These are phyloP conservation scores for Drosophila cognata DNA, from an alignment of 2,888 invertebrate genomes.

Conservation along the genomic window DNA sequence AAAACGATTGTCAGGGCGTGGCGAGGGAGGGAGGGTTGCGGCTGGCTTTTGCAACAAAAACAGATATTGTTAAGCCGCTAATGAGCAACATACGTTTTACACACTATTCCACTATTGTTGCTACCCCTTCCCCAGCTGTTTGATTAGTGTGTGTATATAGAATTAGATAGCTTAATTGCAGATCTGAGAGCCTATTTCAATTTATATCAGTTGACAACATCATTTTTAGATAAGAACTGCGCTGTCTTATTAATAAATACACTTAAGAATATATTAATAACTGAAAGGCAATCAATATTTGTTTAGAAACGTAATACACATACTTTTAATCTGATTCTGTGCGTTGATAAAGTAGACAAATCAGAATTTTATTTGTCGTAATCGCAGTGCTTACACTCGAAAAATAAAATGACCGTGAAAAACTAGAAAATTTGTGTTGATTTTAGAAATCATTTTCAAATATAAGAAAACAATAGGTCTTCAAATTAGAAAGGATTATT, in stretches of 20 bases:
- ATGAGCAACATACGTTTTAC: conserved; percentile 30
- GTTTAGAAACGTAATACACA: conserved; percentile 1
- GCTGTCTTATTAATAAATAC: background rate
- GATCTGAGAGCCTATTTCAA: background rate
- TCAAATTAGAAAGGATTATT: background rate
- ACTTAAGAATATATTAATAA: conserved; percentile 4
- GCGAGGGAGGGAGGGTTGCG: background rate
- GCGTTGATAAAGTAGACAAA: background rate
- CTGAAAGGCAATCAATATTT: background rate
- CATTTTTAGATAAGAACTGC: conserved; percentile 4
- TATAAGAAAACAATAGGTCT: background rate
- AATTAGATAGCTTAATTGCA: conserved; percentile 13
- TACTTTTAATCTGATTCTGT: background rate
- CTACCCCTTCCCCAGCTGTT: background rate
- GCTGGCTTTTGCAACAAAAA: background rate
- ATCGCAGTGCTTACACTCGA: background rate
- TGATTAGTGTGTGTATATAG: background rate
- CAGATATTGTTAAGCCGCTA: conserved; percentile 35
- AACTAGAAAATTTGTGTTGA: background rate
- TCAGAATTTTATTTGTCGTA: background rate
- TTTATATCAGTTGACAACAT: background rate
- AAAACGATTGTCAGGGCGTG: conserved; percentile 26
- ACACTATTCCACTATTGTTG: background rate
- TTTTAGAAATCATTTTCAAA: background rate
- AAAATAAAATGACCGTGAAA: background rate